Evolutionary conservation across 2,797 vertebrate genomes (phyloP).

Genomic region (Tinamus major): DNA sequence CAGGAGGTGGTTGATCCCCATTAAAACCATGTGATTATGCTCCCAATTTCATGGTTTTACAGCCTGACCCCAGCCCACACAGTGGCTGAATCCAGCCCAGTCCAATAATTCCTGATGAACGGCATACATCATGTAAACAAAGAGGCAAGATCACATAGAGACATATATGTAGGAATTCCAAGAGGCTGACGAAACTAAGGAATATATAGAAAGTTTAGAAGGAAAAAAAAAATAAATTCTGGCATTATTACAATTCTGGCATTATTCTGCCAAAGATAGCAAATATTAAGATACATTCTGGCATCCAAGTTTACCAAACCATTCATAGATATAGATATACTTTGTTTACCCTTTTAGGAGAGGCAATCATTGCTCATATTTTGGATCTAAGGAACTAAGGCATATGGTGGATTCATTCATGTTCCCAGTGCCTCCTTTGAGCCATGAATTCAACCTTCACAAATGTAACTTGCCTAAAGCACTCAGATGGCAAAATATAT

Average conservation of each 20-base stretch:
- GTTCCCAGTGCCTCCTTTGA: neutral
- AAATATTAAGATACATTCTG: neutral
- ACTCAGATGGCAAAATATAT: neutral
- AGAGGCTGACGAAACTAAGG: neutral
- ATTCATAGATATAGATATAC: neutral
- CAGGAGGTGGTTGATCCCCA: neutral
- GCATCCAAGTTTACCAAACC: neutral
- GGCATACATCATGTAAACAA: accelerated
- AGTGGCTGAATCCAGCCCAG: neutral
- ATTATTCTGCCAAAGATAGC: no score
- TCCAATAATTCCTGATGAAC: neutral
- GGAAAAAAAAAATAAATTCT: neutral
- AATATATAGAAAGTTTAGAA: neutral
- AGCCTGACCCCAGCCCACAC: neutral
- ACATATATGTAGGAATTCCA: neutral
- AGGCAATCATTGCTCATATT: neutral
- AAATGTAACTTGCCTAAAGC: neutral
- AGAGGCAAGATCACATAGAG: neutral
- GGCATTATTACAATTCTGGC: no score
- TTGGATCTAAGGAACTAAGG: neutral
- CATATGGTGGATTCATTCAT: neutral
- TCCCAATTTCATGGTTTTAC: constrained; percentile 1
- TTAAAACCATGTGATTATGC: neutral
- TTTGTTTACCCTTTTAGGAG: neutral
- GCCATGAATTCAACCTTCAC: neutral